Evolutionary conservation across 2,888 invertebrate species (phyloP), one percentile per base, ranked within the genome.

Genomic region (Drosophila barbarae): DNA sequence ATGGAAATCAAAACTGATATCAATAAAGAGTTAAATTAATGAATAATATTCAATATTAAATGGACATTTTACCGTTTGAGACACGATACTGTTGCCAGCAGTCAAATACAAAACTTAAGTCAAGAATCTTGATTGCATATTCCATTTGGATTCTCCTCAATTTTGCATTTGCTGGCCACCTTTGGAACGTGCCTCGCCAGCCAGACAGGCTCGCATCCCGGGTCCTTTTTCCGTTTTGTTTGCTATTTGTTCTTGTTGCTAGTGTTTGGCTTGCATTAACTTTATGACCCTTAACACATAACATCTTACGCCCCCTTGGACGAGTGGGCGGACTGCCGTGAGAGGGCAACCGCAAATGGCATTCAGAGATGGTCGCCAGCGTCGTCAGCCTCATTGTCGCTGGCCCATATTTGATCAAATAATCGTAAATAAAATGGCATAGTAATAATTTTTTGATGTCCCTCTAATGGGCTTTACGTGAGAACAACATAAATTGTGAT

Each of bases 361-460:
- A 68, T 59, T 36, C 69, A 69, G 69, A 53, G 51, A 63, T 64
- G 51, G 63, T 28, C 41, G 32, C 46, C 42, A 21, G 21, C 35
- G 23, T 41, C 21, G 26, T 39, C 44, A 42, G 42, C 52, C 26
- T 41, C 57, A 57, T 46, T 28, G 59, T 41, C 41, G 58, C 54
- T 69, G 60, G 49, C 61, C 59, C 58, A 65, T 63, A 79, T 82
- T 74, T 84, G 73, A 84, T 74, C 80, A 83, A 78, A 78, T 80
- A 83, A 83, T 80, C 84, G 84, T 80, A 74, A 78, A 78, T 80
- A 77, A 76, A 83, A 76, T 72, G 72, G 54, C 70, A 66, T 75
- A 76, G 77, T 79, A 75, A 81, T 79, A 70, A 83, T 79, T 82
- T 84, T 75, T 84, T 82, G 68, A 81, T 81, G 77, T 63, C 49